Base-by-base conservation (phyloP, 2,113 vertebrate species). In the Xerus inauris region DNA sequence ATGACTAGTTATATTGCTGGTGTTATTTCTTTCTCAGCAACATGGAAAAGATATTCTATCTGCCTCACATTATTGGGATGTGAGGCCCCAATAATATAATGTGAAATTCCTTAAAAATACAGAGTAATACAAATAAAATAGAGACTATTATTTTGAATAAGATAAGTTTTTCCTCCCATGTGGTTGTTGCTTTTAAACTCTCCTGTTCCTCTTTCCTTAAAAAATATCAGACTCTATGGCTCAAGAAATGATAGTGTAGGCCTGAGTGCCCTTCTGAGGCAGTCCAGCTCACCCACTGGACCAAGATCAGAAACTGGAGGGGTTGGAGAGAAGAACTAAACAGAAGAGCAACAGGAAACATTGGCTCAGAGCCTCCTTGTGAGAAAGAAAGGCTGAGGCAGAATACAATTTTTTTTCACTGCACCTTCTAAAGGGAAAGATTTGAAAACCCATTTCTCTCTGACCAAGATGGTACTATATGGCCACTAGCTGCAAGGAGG, bases 331-430 rank as follows among this genome's bases (percentile, higher is more conserved):
- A 85, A 12, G 54, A 16, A 40, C 19, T 32, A 59, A 67, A 42
- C 20, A 82, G 13, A 26, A n/a, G 17, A 84, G 67, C 49, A 38
- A n/a, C 5, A 51, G 47, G 30, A 83, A 38, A 76, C 69, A 49
- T 1, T 54, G 1, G 20, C 30, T 73, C 12, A 28, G 8, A 28
- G 67, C 72, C 76, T 59, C 75, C 64, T 76, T 40, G 57, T 75
- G 47, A 75, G 57, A 79, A 73, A 91, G 65, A 72, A 64, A 96
- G 38, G 38, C 45, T 57, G 64, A 94, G 38, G 87, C 81, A 89
- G 92, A 51, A 76, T 59, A 71, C 16, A 51, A 80, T n/a, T 82
- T 45, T 62, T 80, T 42, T 83, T 19, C 32, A 28, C 17, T 45
- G 13, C 69, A 30, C 24, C 47, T 73, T 30, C 4, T 72, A 59